Base-by-base conservation (phyloP, 1,140 invertebrate species). In the Tetraneura akinire region DNA sequence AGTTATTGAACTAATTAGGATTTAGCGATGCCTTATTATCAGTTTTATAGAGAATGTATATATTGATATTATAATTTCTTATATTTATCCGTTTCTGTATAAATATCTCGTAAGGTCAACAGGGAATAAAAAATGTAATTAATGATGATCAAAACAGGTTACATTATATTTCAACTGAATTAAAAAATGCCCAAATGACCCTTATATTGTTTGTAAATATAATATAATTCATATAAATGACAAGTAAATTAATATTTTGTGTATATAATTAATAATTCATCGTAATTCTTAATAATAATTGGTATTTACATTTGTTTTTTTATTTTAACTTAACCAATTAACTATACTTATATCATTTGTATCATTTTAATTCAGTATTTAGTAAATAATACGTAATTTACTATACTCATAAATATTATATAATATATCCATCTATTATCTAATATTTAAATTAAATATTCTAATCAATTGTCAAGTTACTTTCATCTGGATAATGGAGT, bases 101-200 rank as follows among this genome's bases (percentile, higher is more conserved):
- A 62, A 62, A 62, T 62, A 57, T 26, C 14, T 5, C 4, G 57
- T 60, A 60, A 60, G 57, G 57, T 29, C 23, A 60, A 29, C 57
- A 57, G 13, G 57, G 26, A 21, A 29, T 26, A 60, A 60, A 60
- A 26, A 60, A 60, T 26, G 26, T 60, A 60, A 26, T 60, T 60
- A 60, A 23, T 29, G 23, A 60, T 60, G 57, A 29, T 60, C 6
- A 18, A 60, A 60, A 60, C 57, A 29, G 23, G 57, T 60, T 60
- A 60, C 14, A 60, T 60, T 60, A n/a, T 60, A 29, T 29, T 29
- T 60, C 3, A 60, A 60, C 23, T 60, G 13, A 14, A 60, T 60
- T 29, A 13, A 60, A 60, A 60, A 60, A 60, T 13, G 26, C 26
- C 23, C 16, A 60, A 60, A 60, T 60, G 13, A 60, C 5, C 26